Evolutionary conservation across 2,113 vertebrate genomes (phyloP).

Genomic region (Myiagra hebetior): DNA sequence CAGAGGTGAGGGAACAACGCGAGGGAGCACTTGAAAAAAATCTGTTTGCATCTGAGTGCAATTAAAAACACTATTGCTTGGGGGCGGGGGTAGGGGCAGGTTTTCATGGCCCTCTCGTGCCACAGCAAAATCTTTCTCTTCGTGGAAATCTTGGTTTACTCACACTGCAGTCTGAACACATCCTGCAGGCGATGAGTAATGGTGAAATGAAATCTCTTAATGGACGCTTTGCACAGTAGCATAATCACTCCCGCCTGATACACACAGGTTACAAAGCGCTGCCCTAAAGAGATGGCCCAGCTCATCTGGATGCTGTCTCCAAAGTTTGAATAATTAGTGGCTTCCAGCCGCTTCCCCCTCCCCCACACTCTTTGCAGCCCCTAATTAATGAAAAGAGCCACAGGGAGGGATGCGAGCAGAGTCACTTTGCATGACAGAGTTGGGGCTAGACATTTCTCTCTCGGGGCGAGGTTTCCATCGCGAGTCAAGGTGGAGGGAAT

Average conservation of each 20-base stretch:
- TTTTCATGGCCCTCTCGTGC: neutral
- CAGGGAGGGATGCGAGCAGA: neutral
- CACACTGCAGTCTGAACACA: neutral
- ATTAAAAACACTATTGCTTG: neutral
- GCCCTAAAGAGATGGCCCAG: neutral
- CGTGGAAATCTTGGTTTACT: neutral
- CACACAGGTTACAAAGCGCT: neutral
- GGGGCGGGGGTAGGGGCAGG: neutral
- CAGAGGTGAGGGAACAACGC: too few species aligned
- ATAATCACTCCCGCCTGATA: neutral
- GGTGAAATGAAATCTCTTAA: neutral
- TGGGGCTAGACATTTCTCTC: neutral
- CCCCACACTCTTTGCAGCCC: neutral
- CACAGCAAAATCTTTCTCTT: neutral
- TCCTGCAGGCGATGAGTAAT: neutral
- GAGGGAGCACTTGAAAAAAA: neutral
- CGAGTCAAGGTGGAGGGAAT: neutral
- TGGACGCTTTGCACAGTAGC: neutral
- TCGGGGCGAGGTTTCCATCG: neutral
- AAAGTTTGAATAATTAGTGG: slow-evolving; percentile 41
- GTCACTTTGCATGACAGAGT: slow-evolving; percentile 17
- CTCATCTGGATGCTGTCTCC: neutral
- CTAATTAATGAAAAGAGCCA: slow-evolving; percentile 45
- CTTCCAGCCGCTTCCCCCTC: neutral
- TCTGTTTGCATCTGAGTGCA: neutral